These are phyloP conservation scores for Acinonyx jubatus DNA, from an alignment of 2,113 vertebrate genomes.

Conservation along the genomic window DNA sequence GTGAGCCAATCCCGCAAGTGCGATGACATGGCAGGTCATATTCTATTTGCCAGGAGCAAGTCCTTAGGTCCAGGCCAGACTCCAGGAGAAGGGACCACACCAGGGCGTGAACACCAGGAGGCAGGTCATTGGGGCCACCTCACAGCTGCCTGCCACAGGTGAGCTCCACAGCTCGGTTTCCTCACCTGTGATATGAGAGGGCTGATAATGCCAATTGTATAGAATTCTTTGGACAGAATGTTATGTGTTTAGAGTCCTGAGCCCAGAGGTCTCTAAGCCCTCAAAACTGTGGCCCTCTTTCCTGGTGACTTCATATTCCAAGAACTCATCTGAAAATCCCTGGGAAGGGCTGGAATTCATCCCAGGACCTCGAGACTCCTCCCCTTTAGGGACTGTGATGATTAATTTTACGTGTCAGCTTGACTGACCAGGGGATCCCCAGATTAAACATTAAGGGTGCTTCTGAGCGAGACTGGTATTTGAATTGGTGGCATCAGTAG, in stretches of 20 bases:
- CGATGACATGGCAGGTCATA: accelerated
- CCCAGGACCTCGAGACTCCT: neutral
- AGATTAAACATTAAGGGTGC: neutral
- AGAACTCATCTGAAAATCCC: neutral
- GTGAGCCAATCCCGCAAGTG: neutral
- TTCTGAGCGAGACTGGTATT: neutral
- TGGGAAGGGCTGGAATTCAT: neutral
- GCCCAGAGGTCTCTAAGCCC: neutral
- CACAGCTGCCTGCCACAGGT: neutral
- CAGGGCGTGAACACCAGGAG: accelerated
- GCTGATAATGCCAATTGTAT: too few species aligned
- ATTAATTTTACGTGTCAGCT: neutral
- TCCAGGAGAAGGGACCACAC: neutral
- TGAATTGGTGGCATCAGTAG: neutral
- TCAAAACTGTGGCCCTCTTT: neutral
- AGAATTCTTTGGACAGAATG: neutral
- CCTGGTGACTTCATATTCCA: neutral
- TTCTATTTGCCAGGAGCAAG: neutral
- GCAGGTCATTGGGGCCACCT: accelerated
- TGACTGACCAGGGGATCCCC: neutral
- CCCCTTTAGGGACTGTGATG: neutral
- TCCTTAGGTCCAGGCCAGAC: neutral
- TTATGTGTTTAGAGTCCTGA: neutral
- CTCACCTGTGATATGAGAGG: neutral
- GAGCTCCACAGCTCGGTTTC: neutral